These are phyloP conservation scores for Cuniculus paca DNA, from an alignment of 2,797 vertebrate genomes.

Conservation along the genomic window DNA sequence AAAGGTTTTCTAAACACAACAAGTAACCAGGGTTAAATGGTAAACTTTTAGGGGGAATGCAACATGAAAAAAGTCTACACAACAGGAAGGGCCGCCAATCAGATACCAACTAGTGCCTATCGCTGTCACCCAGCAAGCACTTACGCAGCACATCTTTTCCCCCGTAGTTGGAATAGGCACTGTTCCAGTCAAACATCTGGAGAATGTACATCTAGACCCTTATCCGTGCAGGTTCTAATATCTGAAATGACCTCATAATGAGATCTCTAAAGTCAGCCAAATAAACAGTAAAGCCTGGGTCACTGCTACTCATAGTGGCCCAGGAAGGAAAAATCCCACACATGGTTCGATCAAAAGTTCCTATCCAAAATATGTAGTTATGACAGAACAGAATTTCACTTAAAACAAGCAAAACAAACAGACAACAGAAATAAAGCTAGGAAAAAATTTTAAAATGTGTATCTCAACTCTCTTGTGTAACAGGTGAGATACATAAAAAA, in stretches of 20 bases:
- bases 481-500: slow-evolving; percentile 32
- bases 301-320: background rate
- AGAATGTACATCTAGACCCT: background rate
- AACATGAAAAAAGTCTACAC: background rate
- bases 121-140: background rate
- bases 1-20: background rate
- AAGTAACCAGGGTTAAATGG: background rate
- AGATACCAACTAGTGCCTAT: background rate
- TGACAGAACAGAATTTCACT: background rate
- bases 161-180: background rate
- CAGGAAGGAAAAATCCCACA: background rate
- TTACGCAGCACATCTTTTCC: background rate
- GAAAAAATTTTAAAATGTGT: slow-evolving; percentile 9
- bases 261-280: background rate
- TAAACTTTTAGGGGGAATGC: background rate
- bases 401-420: slow-evolving; percentile 28
- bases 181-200: background rate
- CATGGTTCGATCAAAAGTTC: background rate
- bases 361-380: background rate
- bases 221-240: background rate
- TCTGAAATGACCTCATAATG: background rate
- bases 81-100: background rate
- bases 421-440: background rate
- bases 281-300: background rate
- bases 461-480: background rate